Evolutionary conservation across 2,113 vertebrate genomes (phyloP), one percentile per base, ranked within the genome.

Genomic region (Arizona elegans): DNA sequence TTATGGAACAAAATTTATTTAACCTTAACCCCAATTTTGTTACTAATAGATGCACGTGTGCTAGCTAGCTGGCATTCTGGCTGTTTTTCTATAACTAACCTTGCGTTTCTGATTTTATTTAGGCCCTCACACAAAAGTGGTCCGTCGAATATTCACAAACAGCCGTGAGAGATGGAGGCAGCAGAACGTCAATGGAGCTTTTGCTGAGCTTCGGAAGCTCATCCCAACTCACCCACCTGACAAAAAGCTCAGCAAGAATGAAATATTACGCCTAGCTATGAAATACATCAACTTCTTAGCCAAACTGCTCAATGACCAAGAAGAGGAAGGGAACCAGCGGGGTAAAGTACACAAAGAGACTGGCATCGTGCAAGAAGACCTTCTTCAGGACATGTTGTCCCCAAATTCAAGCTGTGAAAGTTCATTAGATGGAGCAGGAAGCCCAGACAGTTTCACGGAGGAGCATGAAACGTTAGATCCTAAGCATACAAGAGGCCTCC

Each of bases 261-360:
- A 99, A 97, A 99, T 99, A 92, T 96, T 99, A 92, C 98, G 99
- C 90, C 98, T 99, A 86, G 99, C 99, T 29, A 99, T 99, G 99
- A 99, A 99, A 96, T 99, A 99, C 96, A 99, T 99, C 96, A 99
- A 99, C 96, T 99, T 99, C 97, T 97, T 99, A 94, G 99, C 99
- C 97, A 99, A 99, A 96, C 98, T 99, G 93, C 98, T 99, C 89
- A 98, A 98, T 8, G 99, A 99, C 96, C 99, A 99, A 96, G 99
- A 99, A 54, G 98, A 99, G 87, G 98, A 99, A 95, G 98, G 98
- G 94, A 98, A 98, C 95, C 98, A 98, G 95, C 96, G 98, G 94
- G 95, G 98, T 96, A 97, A 98, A 97, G 75, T 97, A 95, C 97
- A 96, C 98, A 97, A 98, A 96, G 98, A 99, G 94, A 97, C 97